Percentiles rank a stretch among this genome's conserved stretches.
Conservation (phyloP, 2,888 invertebrate species). For the Desoria tigrina region DNA sequence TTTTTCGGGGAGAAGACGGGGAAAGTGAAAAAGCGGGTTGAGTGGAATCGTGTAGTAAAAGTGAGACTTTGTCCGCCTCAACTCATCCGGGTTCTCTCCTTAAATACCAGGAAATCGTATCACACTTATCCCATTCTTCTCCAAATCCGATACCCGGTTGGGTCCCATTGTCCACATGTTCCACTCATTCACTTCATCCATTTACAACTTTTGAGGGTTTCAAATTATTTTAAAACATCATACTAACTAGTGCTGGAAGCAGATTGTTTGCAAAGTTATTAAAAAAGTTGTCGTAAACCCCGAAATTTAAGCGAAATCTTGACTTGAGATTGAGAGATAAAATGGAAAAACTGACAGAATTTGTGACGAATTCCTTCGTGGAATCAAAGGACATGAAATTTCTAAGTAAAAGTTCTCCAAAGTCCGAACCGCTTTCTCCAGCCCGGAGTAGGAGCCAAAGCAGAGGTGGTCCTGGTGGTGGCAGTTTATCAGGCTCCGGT, state of each 20-base stretch:
- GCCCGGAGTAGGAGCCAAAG: conserved; percentile 6
- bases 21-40: too few species aligned
- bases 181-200: too few species aligned
- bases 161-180: too few species aligned
- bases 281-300: too few species aligned
- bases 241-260: too few species aligned
- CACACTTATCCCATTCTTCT: background rate
- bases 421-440: conserved; percentile 48
- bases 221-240: too few species aligned
- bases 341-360: conserved; percentile 88
- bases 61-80: conserved; percentile 7
- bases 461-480: background rate
- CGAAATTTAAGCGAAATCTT: too few species aligned
- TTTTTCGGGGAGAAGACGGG: too few species aligned
- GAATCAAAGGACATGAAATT: conserved; percentile 46
- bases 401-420: conserved; percentile 39
- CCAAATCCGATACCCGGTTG: background rate
- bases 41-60: too few species aligned
- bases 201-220: too few species aligned
- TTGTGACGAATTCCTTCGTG: conserved; percentile 84
- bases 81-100: background rate
- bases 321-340: too few species aligned
- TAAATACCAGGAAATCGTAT: conserved; percentile 15
- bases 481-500: conserved; percentile 3
- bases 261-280: too few species aligned